Evolutionary conservation across 2,888 invertebrate species (phyloP), one percentile per base, ranked within the genome.

Genomic region (Cheilosia scutellata): DNA sequence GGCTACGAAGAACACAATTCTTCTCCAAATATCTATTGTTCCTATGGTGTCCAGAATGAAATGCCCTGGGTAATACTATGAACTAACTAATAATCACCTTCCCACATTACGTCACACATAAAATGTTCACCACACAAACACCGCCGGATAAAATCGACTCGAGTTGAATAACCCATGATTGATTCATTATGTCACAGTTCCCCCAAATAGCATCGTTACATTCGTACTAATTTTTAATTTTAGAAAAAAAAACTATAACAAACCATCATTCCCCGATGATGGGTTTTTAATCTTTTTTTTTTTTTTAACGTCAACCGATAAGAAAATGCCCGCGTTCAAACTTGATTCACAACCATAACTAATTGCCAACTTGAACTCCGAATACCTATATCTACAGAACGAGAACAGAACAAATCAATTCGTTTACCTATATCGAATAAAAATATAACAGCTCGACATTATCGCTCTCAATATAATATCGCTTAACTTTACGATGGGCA

Each of bases 331-430:
- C 68, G 79, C 70, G 49, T 70, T 62, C 51, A 57, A 57, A 47
- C 42, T 31, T 11, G n/a, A 70, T 63, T 49, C 40, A 20, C 20
- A 51, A 40, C 20, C 60, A 40, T 75, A 65, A 42, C 84, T 76
- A 84, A 84, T 84, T 75, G 53, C 71, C 63, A 71, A 60, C 79
- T 37, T 11, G 11, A 37, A 37, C 37, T 37, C 63, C 65, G 31
- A 42, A 62, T 31, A 49, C 25, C 29, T 9, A 40, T 25, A 31
- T 11, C 33, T 27, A 51, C 57, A 44, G 20, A 33, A 51, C 16
- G 68, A 66, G 66, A 20, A 51, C 57, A 44, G 20, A 76, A 71
- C 75, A 75, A 80, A 80, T 76, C 84, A 84, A 80, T 76, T 80
- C 84, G 66, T 60, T 71, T 75, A 60, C n/a, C n/a, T n/a, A 58